phyloP scores from a whole-genome alignment of 2,113 vertebrate species.

The Crotophaga sulcirostris region DNA sequence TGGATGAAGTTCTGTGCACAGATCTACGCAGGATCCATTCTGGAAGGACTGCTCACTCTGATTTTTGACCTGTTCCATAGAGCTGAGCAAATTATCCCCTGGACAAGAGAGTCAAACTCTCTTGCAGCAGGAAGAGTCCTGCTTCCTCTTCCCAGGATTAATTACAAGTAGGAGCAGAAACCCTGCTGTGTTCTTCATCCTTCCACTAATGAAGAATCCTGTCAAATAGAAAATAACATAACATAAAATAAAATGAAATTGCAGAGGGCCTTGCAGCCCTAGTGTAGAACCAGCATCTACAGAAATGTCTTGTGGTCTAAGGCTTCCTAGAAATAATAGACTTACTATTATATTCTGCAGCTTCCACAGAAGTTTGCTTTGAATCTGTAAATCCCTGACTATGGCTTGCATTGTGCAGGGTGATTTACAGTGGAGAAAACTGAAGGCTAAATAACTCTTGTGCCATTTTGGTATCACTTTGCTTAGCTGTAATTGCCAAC shows the following conservation, averaged over 20 bases:
- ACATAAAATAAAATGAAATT: no score
- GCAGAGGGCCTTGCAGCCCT: not conserved
- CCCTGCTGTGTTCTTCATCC: not conserved
- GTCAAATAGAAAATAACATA: not conserved
- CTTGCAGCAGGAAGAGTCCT: not conserved
- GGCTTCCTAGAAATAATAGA: not conserved
- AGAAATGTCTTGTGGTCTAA: not conserved
- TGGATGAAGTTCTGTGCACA: not conserved
- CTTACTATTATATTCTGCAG: not conserved
- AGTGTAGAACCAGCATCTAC: not conserved
- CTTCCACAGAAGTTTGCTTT: not conserved
- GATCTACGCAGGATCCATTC: not conserved
- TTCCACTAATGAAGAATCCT: not conserved
- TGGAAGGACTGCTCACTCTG: not conserved
- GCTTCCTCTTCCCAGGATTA: not conserved
- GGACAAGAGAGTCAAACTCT: not conserved
- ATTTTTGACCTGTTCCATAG: not conserved
- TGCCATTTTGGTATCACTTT: not conserved
- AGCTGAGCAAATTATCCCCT: not conserved
- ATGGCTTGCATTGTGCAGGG: not conserved
- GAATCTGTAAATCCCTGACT: not conserved
- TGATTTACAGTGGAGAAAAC: not conserved
- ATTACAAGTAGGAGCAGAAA: not conserved
- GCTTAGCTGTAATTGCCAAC: not conserved
- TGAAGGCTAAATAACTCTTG: not conserved